Percentiles rank a stretch among this genome's conserved stretches.
Conservation (phyloP, 2,888 invertebrate species). For the Euclidia mi region DNA sequence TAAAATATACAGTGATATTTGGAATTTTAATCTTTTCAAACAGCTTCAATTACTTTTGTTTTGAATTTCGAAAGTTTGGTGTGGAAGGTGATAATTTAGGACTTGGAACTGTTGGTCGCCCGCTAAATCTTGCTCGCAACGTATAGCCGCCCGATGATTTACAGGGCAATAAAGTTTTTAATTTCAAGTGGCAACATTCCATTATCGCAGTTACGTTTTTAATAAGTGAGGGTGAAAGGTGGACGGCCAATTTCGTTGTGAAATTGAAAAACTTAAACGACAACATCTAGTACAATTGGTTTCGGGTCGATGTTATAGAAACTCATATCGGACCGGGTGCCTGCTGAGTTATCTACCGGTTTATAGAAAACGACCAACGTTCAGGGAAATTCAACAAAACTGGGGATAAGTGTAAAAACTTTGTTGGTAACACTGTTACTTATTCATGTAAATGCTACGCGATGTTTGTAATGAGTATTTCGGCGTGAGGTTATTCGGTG, state of each 20-base stretch:
- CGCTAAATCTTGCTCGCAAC: constrained; percentile 66
- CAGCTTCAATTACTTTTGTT: constrained; percentile 68
- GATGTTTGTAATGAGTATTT: constrained; percentile 17
- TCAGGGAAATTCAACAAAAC: constrained; percentile 56
- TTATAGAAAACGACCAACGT: constrained; percentile 51
- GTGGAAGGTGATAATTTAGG: constrained; percentile 68
- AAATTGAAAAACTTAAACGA: constrained; percentile 80
- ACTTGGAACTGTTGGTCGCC: constrained; percentile 56
- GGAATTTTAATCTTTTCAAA: constrained; percentile 62
- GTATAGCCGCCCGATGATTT: constrained; percentile 67
- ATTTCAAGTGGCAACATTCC: constrained; percentile 74
- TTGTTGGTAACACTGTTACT: constrained; percentile 29
- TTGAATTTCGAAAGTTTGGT: constrained; percentile 54
- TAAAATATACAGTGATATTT: constrained; percentile 61
- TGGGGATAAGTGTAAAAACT: constrained; percentile 42
- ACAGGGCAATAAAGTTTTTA: constrained; percentile 76
- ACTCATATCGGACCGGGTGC: constrained; percentile 50
- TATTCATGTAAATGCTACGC: constrained; percentile 22
- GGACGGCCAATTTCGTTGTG: constrained; percentile 71
- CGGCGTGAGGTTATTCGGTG: constrained; percentile 10
- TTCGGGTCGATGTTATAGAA: constrained; percentile 57
- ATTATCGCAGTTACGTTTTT: constrained; percentile 75
- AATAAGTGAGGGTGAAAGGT: constrained; percentile 70
- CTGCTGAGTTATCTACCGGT: constrained; percentile 49
- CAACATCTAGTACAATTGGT: constrained; percentile 69